Evolutionary conservation across 2,797 vertebrate species (phyloP), one percentile per base, ranked within the genome.

Genomic region (Cirrhinus molitorella): DNA sequence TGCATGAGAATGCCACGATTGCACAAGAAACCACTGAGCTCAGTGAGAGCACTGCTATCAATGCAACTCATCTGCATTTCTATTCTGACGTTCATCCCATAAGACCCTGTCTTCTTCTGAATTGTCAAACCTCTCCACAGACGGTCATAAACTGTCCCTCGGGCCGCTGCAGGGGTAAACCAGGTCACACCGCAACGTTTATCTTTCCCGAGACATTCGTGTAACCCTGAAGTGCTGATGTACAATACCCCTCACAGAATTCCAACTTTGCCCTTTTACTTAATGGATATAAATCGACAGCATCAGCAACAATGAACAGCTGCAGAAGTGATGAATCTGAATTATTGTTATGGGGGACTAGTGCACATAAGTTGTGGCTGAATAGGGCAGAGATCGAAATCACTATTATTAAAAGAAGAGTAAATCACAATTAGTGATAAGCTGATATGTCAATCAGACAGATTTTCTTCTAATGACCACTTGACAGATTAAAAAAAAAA

Each of bases 241-340:
- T 80, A 43, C 34, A 45, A 43, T 57, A 16, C n/a, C 11, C 37
- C 47, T 51, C 78, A 45, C 57, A 70, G 14, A 57, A 57, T 70
- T 70, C 16, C 55, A 28, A 70, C 51, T 53, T 70, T 45, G n/a
- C 25, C 10, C 66, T 80, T 57, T 70, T n/a, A 14, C 37, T 16
- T 80, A 59, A 80, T 57, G n/a, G 49, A 70, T 37, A 70, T 80
- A 55, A 70, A 51, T 13, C 8, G 45, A 79, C 76, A n/a, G 43
- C 16, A 66, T 66, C 45, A 66, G 74, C 37, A 12, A 57, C 55
- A 31, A 0, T 34, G 49, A 55, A 53, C 49, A 55, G 31, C 78
- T 8, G 53, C 14, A 28, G 9, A 43, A 51, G 5, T 53, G 16
- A 68, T 68, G 21, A 1, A 53, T 51, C 47, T 40, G 17, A 40